Evolutionary conservation across 2,797 vertebrate species (phyloP).

Genomic region (Anableps anableps): DNA sequence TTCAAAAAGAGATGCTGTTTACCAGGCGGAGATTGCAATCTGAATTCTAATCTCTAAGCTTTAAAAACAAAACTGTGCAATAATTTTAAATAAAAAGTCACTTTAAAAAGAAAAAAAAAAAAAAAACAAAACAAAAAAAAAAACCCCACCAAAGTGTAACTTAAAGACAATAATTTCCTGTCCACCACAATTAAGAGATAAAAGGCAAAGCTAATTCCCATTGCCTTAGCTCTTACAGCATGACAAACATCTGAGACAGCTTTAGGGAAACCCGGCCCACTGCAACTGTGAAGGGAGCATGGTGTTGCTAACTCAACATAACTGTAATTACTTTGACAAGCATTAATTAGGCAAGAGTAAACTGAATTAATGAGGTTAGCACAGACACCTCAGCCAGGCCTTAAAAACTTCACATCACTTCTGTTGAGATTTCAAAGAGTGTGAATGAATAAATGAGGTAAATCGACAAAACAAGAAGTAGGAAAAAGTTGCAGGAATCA

Average conservation of each 20-base stretch:
- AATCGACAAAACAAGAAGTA: not conserved
- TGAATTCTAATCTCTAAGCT: too few relatives aligned
- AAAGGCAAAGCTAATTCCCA: conserved; percentile 5
- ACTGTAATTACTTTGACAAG: conserved; percentile 77
- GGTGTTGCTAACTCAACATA: conserved; percentile 49
- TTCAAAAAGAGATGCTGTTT: conserved; percentile 4
- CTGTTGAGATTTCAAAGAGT: conserved; percentile 9
- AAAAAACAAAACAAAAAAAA: not conserved
- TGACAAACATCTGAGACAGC: conserved; percentile 38
- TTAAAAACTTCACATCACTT: conserved; percentile 49
- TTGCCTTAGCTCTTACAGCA: conserved; percentile 21
- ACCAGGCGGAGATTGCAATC: not conserved
- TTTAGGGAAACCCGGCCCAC: conserved; percentile 28
- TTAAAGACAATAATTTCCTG: not conserved
- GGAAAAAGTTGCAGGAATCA: not conserved
- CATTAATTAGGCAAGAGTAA: conserved; percentile 74
- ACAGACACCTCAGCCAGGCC: conserved; percentile 42
- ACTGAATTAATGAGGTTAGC: conserved; percentile 68
- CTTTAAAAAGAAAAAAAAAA: too few relatives aligned
- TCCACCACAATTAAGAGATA: not conserved
- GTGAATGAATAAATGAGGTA: conserved; percentile 2
- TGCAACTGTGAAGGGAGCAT: conserved; percentile 40
- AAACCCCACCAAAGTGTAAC: not conserved
- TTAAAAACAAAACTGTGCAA: not conserved
- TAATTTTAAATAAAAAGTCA: not conserved